Evolutionary conservation across 2,797 vertebrate species (phyloP), one percentile per base, ranked within the genome.

Genomic region (Acestrorhynchus altus): DNA sequence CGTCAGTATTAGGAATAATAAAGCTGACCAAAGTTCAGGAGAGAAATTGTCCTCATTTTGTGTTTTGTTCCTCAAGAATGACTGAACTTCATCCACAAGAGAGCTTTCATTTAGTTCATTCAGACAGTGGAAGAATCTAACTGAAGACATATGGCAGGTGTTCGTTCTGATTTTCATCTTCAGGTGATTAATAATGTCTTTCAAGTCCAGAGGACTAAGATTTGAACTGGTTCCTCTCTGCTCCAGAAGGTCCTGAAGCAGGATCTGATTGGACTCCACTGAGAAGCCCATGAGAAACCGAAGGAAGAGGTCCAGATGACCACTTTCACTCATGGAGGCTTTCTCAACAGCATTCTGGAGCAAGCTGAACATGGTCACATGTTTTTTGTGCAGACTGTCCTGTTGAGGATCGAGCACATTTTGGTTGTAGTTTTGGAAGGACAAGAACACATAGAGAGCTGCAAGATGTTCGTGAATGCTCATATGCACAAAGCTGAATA

Each of bases 391-490:
- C 12, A 18, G 4, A 35, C 11, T 3, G n/a, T 0, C 1, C 40
- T 77, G 75, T 22, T 61, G 56, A 31, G 42, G 57, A 10, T 39
- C 4, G 1, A 68, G 54, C n/a, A 61, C 65, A 12, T 66, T 69
- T 54, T 11, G 60, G 18, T 59, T 39, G 10, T 8, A 16, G 22
- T 78, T 67, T 7, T 49, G 9, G 1, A 79, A 76, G 12, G 40
- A 61, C 1, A 82, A 20, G 4, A 70, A 47, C 10, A 59, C 70
- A 47, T 80, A 77, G 5, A 83, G 28, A 65, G 81, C 81, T 15
- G 81, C 81, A 18, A 81, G 74, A 77, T 72, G 64, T 26, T 81
- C 79, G 63, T 81, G 79, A 68, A 81, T 9, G 11, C 54, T 81
- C 69, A 81, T 39, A 60, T 81, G 79, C 44, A 81, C 61, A 77